These are phyloP conservation scores for Drosophila aldrichi DNA, from an alignment of 2,888 invertebrate species.

Conservation along the genomic window DNA sequence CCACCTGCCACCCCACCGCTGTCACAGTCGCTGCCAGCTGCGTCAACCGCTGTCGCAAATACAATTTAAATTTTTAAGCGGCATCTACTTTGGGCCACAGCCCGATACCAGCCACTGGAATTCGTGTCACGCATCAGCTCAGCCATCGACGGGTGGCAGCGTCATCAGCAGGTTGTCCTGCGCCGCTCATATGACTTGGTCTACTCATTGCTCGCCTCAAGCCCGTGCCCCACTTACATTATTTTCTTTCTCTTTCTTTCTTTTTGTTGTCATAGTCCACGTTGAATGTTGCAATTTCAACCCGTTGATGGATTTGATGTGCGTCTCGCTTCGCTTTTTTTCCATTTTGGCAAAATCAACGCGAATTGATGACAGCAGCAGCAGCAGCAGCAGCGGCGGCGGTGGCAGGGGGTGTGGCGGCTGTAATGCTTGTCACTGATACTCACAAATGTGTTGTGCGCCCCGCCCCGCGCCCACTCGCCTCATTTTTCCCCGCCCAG, in stretches of 20 bases:
- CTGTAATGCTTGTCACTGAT: slow-evolving; percentile 63
- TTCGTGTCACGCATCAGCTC: slow-evolving; percentile 75
- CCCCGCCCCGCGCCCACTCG: not conserved
- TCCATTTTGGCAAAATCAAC: slow-evolving; percentile 62
- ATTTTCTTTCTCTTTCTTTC: not conserved
- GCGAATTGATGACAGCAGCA: slow-evolving; percentile 72
- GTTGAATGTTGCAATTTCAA: slow-evolving; percentile 79
- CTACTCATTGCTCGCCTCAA: slow-evolving; percentile 12
- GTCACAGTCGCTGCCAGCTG: slow-evolving; percentile 9
- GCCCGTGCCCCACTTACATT: not conserved
- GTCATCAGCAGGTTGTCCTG: slow-evolving; percentile 74
- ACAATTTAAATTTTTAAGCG: slow-evolving; percentile 82
- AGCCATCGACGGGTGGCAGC: slow-evolving; percentile 63
- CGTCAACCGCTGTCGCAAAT: slow-evolving; percentile 64
- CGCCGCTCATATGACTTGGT: slow-evolving; percentile 53
- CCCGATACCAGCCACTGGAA: slow-evolving; percentile 34
- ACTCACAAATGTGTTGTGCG: slow-evolving; percentile 62
- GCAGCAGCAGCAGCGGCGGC: slow-evolving; percentile 36
- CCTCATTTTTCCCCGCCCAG: not conserved
- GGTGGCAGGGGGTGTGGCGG: slow-evolving; percentile 43
- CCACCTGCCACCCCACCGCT: slow-evolving; percentile 45
- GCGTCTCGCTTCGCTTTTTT: slow-evolving; percentile 11
- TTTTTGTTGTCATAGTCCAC: slow-evolving; percentile 39
- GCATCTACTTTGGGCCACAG: slow-evolving; percentile 68
- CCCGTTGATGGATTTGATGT: slow-evolving; percentile 80